A percentile compares a stretch with the other conserved stretches of the same genome.
Evolutionary conservation across 30 jellyfish, hydroid and myxozoan species (phyloP).

Genomic region (Catostylus mosaicus): DNA sequence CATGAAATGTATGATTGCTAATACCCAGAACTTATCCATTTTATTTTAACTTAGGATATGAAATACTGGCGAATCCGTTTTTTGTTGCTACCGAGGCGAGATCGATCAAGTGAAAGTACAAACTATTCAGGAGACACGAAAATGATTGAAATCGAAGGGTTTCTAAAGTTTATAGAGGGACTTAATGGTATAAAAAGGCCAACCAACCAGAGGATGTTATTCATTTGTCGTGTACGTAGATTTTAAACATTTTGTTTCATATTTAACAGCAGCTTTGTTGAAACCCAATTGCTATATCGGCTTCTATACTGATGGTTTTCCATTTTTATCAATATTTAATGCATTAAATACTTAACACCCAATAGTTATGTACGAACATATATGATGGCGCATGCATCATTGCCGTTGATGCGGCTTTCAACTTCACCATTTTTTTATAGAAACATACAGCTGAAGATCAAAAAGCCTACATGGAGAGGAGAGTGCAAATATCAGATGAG

Average conservation of each 20-base stretch:
- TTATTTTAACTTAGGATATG: constrained; percentile 60
- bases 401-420: too few relatives aligned
- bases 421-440: too few relatives aligned
- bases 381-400: too few relatives aligned
- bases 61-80: constrained; percentile 86
- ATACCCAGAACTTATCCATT: background rate
- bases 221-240: constrained; percentile 74
- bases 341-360: too few relatives aligned
- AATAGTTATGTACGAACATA: too few relatives aligned
- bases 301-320: too few relatives aligned
- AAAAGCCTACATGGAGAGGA: constrained; percentile 52
- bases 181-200: constrained; percentile 79
- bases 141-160: constrained; percentile 85
- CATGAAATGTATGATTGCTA: too few relatives aligned
- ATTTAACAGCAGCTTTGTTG: too few relatives aligned
- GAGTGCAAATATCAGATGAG: constrained; percentile 42
- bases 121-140: constrained; percentile 62
- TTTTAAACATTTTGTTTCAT: background rate
- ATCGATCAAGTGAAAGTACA: constrained; percentile 33
- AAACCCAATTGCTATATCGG: background rate
- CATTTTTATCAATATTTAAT: background rate
- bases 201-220: constrained; percentile 63
- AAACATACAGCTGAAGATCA: constrained; percentile 60
- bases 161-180: constrained; percentile 82
- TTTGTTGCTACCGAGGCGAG: constrained; percentile 79